A percentile compares a stretch with the other conserved stretches of the same genome.
Evolutionary conservation across 2,888 invertebrate species (phyloP).

Genomic region (Eilema sororculum): DNA sequence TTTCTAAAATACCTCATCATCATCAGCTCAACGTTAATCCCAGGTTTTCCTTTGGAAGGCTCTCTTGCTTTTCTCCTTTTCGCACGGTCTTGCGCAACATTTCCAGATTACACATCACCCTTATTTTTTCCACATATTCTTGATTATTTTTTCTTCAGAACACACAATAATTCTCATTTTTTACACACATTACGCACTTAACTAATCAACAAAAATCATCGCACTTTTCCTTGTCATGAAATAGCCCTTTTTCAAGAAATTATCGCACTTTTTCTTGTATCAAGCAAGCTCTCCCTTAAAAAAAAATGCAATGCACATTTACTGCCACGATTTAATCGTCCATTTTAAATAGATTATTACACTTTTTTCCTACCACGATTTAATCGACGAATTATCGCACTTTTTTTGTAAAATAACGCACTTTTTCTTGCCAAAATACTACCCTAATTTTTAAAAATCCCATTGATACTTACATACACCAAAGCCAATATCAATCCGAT

Average conservation of each 20-base stretch:
- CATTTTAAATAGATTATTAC: no score
- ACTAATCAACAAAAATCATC: not conserved
- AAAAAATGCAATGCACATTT: not conserved
- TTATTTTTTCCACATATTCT: not conserved
- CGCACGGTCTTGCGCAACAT: no score
- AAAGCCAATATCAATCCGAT: conserved; percentile 42
- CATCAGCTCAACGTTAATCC: no score
- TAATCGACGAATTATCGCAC: not conserved
- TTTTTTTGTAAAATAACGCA: not conserved
- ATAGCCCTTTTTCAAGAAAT: no score
- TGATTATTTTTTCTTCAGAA: not conserved
- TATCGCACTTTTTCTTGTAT: not conserved
- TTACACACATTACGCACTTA: not conserved
- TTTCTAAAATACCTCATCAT: no score
- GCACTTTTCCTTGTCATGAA: not conserved
- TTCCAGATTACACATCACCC: not conserved
- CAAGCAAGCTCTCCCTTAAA: not conserved
- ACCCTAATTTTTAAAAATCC: not conserved
- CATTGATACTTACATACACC: conserved; percentile 54
- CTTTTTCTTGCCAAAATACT: not conserved
- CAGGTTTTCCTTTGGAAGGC: no score
- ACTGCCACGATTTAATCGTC: not conserved
- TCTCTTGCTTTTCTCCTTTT: no score
- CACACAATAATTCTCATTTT: not conserved
- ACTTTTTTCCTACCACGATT: not conserved